phyloP scores from a whole-genome alignment of 2,888 invertebrate genomes.

The Dexiosoma caninum region DNA sequence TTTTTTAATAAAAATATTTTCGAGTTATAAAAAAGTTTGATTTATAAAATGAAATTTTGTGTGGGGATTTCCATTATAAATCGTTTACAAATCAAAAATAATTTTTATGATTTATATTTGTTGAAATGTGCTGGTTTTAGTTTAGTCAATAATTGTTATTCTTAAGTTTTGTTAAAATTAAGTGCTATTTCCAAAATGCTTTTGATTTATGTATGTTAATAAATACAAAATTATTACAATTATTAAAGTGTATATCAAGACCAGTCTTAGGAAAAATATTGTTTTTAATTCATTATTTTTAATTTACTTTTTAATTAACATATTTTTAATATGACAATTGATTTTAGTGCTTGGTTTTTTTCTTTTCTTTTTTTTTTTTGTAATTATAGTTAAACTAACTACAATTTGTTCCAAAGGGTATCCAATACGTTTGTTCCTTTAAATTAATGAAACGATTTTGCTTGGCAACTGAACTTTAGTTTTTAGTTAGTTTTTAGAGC shows the following conservation, averaged over 20 bases:
- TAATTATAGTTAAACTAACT: neutral
- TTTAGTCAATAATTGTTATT: neutral
- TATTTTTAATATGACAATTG: slow-evolving; percentile 27
- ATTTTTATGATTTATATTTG: slow-evolving; percentile 9
- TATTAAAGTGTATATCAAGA: slow-evolving; percentile 60
- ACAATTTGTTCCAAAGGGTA: neutral
- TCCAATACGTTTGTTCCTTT: neutral
- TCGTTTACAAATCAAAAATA: too few species aligned
- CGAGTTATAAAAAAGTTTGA: too few species aligned
- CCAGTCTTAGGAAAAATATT: slow-evolving; percentile 56
- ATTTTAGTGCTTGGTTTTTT: slow-evolving; percentile 2
- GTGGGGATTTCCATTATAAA: too few species aligned
- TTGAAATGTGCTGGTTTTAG: neutral
- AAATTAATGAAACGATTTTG: too few species aligned
- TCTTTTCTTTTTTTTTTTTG: too few species aligned
- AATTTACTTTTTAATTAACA: slow-evolving; percentile 16
- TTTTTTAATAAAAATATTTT: too few species aligned
- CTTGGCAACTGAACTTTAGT: too few species aligned
- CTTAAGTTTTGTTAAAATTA: neutral
- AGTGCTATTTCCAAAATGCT: slow-evolving; percentile 33
- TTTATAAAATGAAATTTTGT: too few species aligned
- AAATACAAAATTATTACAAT: slow-evolving; percentile 38
- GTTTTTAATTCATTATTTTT: neutral
- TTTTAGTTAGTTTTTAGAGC: too few species aligned
- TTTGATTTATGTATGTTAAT: slow-evolving; percentile 36